A percentile compares a stretch with the other conserved stretches of the same genome.
Conservation (phyloP, 2,797 vertebrate species). For the Melanotaenia nigrans region DNA sequence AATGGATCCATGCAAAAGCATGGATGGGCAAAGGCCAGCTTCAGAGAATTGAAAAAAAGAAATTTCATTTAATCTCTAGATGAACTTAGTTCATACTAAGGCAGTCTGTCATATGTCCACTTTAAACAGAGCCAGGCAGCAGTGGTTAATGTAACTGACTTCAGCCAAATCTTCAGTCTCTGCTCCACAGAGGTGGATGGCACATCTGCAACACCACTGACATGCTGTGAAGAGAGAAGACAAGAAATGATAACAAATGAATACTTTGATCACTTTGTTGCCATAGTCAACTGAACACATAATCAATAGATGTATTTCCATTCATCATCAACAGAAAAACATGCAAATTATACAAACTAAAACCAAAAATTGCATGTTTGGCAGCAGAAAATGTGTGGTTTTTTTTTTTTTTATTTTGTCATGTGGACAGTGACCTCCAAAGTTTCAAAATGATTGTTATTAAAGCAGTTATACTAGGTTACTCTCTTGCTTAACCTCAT, state of each 20-base stretch:
- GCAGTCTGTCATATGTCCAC: slow-evolving; percentile 35
- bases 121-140: slow-evolving; percentile 54
- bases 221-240: slow-evolving; percentile 40
- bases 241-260: slow-evolving; percentile 38
- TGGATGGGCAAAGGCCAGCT: slow-evolving; percentile 22
- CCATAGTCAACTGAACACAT: slow-evolving; percentile 49
- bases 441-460: not conserved
- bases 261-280: slow-evolving; percentile 45
- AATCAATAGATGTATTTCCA: slow-evolving; percentile 57
- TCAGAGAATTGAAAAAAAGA: slow-evolving; percentile 9
- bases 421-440: not conserved
- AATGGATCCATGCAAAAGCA: slow-evolving; percentile 41
- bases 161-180: slow-evolving; percentile 22
- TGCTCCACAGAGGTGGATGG: slow-evolving; percentile 26
- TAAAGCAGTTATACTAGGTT: not conserved
- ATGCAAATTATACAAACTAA: slow-evolving; percentile 18
- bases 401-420: not conserved
- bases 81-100: slow-evolving; percentile 21
- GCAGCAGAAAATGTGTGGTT: not conserved
- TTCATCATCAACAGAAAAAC: slow-evolving; percentile 26
- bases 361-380: slow-evolving; percentile 9
- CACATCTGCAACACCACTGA: slow-evolving; percentile 37
- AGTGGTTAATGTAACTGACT: slow-evolving; percentile 61
- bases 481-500: no score
- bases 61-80: slow-evolving; percentile 43